A percentile compares a stretch with the other conserved stretches of the same genome.
phyloP scores from a whole-genome alignment of 2,113 vertebrate species.

The Prunella himalayana region DNA sequence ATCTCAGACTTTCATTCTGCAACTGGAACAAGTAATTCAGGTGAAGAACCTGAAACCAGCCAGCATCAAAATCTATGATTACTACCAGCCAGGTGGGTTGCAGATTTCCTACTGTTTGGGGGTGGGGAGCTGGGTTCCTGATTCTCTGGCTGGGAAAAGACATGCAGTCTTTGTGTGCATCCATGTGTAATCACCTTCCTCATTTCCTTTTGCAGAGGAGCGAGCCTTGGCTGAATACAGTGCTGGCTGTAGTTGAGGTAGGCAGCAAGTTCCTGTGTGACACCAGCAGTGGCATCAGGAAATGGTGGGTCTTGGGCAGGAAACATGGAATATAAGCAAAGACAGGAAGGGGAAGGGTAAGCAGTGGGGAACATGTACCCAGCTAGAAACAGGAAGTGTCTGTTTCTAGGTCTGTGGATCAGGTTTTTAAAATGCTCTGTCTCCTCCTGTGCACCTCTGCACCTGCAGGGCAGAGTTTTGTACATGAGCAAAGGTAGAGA shows the following conservation, averaged over 20 bases:
- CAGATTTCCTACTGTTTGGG: not conserved
- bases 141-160: not conserved
- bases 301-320: not conserved
- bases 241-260: conserved; percentile 50
- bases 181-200: not conserved
- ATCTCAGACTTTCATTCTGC: conserved; percentile 65
- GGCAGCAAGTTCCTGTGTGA: not conserved
- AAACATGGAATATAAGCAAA: not conserved
- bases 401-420: not conserved
- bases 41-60: conserved; percentile 82
- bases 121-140: not conserved
- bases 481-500: not conserved
- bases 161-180: not conserved
- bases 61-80: conserved; percentile 82
- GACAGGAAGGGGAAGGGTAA: not conserved
- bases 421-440: not conserved
- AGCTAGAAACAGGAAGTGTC: not conserved
- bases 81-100: conserved; percentile 82
- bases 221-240: conserved; percentile 13
- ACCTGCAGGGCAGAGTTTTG: not conserved
- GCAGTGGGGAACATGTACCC: not conserved
- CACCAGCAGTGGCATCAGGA: not conserved
- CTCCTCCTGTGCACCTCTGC: not conserved
- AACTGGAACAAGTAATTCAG: conserved; percentile 62
- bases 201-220: conserved; percentile 38